Conservation (phyloP, 2,888 invertebrate genomes). For the Congeria kusceri region DNA sequence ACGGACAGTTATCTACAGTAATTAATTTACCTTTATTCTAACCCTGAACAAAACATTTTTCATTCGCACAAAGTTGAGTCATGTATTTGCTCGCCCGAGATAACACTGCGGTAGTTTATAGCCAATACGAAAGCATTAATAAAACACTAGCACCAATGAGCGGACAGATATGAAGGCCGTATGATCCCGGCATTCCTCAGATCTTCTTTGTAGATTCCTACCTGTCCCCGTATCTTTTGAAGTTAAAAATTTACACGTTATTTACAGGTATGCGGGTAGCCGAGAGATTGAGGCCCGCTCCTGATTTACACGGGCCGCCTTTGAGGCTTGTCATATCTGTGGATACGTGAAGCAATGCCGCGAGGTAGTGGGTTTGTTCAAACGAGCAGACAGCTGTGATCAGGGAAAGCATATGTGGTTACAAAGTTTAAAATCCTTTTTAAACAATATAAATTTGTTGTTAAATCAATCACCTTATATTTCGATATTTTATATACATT, state of each 20-base stretch:
- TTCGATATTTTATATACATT: too few species aligned
- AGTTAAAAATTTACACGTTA: constrained; percentile 65
- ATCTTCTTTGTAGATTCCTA: constrained; percentile 42
- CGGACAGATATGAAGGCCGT: constrained; percentile 30
- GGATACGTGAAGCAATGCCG: too few species aligned
- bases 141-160: constrained; percentile 22
- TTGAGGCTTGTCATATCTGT: neutral
- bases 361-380: too few species aligned
- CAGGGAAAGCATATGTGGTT: too few species aligned
- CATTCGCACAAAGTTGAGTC: constrained; percentile 7
- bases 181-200: constrained; percentile 47
- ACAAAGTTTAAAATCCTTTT: too few species aligned
- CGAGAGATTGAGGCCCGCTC: constrained; percentile 31
- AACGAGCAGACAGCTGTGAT: too few species aligned
- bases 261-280: constrained; percentile 48
- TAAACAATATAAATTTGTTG: too few species aligned
- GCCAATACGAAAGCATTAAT: constrained; percentile 40
- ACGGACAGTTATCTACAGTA: too few species aligned
- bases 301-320: constrained; percentile 55
- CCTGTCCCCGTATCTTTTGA: constrained; percentile 39
- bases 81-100: constrained; percentile 2
- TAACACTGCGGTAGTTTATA: constrained; percentile 30
- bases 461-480: too few species aligned
- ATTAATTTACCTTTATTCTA: too few species aligned
- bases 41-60: too few species aligned